A percentile compares a stretch with the other conserved stretches of the same genome.
Evolutionary conservation across 2,113 vertebrate species (phyloP).

Genomic region (Propithecus coquereli): DNA sequence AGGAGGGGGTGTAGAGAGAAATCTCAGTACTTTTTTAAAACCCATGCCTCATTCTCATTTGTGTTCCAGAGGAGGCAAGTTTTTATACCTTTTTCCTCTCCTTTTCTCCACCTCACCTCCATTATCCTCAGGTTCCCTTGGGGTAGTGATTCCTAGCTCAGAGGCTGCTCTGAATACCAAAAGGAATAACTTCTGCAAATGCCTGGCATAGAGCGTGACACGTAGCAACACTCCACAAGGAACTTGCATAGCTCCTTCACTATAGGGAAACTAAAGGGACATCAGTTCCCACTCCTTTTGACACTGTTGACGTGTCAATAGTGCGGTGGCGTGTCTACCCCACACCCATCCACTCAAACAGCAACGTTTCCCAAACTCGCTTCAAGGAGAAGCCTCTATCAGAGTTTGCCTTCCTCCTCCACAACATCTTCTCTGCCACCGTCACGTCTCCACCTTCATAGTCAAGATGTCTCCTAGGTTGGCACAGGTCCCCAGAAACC

Average conservation of each 20-base stretch:
- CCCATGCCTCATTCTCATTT: slow-evolving; percentile 10
- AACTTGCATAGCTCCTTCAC: background rate
- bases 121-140: background rate
- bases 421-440: background rate
- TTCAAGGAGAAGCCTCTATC: background rate
- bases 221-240: background rate
- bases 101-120: background rate
- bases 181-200: background rate
- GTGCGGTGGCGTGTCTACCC: too few relatives aligned
- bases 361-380: background rate
- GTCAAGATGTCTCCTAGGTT: background rate
- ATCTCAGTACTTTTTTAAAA: slow-evolving; percentile 41
- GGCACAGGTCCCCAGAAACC: background rate
- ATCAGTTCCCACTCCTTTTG: background rate
- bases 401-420: background rate
- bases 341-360: background rate
- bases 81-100: background rate
- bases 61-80: slow-evolving; percentile 23
- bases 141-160: background rate
- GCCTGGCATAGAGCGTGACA: background rate
- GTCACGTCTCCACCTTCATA: background rate
- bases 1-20: slow-evolving; percentile 51
- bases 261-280: background rate
- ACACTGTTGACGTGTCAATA: background rate
- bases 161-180: background rate